These are phyloP conservation scores for Trialeurodes vaporariorum DNA, from an alignment of 1,140 invertebrate genomes.

Conservation along the genomic window DNA sequence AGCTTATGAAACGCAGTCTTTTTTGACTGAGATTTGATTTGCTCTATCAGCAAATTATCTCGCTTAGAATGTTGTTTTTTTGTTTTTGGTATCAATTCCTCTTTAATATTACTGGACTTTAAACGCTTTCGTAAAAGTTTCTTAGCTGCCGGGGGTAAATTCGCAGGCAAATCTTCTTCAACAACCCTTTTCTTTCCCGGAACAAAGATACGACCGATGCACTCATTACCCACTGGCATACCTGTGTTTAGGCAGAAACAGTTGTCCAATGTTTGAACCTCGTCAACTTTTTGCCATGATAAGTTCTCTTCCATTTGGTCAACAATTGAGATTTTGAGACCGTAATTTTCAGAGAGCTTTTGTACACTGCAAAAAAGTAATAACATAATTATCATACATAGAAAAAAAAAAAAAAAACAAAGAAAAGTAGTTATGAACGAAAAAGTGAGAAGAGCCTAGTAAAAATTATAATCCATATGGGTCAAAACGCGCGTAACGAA, in stretches of 20 bases:
- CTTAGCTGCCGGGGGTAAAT: not conserved
- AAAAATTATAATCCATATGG: too few species aligned
- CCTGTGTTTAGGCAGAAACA: not conserved
- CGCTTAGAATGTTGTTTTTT: too few species aligned
- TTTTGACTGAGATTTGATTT: too few species aligned
- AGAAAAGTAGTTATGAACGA: too few species aligned
- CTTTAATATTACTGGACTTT: not conserved
- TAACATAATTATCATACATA: too few species aligned
- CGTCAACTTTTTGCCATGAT: not conserved
- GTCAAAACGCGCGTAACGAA: too few species aligned
- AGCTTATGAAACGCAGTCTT: too few species aligned
- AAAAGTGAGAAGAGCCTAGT: too few species aligned
- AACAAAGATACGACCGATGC: not conserved
- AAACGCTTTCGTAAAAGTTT: not conserved
- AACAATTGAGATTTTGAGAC: not conserved
- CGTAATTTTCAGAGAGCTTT: not conserved
- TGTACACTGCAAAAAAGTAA: not conserved
- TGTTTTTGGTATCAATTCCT: too few species aligned
- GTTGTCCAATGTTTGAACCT: not conserved
- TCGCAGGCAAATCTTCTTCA: not conserved
- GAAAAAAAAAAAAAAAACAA: not conserved
- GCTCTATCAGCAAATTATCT: too few species aligned
- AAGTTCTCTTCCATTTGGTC: not conserved
- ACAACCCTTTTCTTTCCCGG: not conserved
- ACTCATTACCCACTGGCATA: not conserved